These are phyloP conservation scores for Torymus texanus DNA, from an alignment of 2,888 invertebrate species.

Conservation along the genomic window DNA sequence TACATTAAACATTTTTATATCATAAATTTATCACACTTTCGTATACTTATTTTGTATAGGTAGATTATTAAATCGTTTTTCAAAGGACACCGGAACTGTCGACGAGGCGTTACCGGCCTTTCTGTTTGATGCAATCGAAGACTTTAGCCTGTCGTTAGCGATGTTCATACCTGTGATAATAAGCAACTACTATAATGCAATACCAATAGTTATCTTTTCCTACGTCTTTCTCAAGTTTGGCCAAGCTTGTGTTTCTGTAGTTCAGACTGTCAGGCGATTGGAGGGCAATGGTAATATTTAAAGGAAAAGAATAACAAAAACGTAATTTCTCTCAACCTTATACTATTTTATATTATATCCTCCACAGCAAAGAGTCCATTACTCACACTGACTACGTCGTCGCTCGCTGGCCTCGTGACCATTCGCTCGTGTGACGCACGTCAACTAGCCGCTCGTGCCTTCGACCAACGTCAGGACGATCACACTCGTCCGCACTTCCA, in stretches of 20 bases:
- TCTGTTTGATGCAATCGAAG: slow-evolving; percentile 80
- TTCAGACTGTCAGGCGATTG: slow-evolving; percentile 83
- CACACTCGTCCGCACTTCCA: slow-evolving; percentile 81
- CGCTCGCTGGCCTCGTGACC: slow-evolving; percentile 89
- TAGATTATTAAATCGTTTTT: slow-evolving; percentile 88
- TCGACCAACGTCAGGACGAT: slow-evolving; percentile 83
- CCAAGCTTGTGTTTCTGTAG: slow-evolving; percentile 82
- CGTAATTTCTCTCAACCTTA: not conserved
- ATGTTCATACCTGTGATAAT: slow-evolving; percentile 84
- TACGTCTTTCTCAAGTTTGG: slow-evolving; percentile 81
- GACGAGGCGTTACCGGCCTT: slow-evolving; percentile 84
- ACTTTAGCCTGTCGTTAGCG: slow-evolving; percentile 83
- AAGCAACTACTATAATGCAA: slow-evolving; percentile 81
- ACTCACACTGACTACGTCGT: slow-evolving; percentile 91
- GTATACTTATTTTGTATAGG: slow-evolving; percentile 73
- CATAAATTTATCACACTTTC: not conserved
- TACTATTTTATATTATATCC: not conserved
- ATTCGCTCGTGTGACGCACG: slow-evolving; percentile 88
- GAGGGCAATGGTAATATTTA: slow-evolving; percentile 75
- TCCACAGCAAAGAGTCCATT: slow-evolving; percentile 84
- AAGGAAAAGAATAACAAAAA: not conserved
- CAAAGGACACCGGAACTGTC: slow-evolving; percentile 88
- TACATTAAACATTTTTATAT: not conserved
- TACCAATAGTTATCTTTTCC: slow-evolving; percentile 80
- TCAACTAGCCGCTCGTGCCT: slow-evolving; percentile 83